A percentile compares a stretch with the other conserved stretches of the same genome.
Conservation (phyloP, 2,113 vertebrate species). For the Otus sunia region DNA sequence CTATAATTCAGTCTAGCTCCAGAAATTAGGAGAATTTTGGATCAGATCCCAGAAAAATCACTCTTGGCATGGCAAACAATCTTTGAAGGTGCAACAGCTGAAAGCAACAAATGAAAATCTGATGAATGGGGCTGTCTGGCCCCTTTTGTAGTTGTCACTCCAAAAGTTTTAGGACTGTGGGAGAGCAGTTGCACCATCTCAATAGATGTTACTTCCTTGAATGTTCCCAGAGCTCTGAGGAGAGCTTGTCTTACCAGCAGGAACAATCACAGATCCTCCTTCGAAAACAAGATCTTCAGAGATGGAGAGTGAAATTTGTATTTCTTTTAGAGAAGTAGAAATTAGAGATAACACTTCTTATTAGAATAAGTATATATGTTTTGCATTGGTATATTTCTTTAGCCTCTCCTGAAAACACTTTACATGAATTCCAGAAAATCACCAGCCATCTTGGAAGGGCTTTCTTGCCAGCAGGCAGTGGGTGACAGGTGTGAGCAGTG, state of each 20-base stretch:
- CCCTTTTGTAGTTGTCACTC: not conserved
- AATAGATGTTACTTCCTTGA: not conserved
- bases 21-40: not conserved
- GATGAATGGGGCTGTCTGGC: not conserved
- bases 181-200: not conserved
- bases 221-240: not conserved
- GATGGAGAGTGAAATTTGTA: not conserved
- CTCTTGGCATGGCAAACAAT: not conserved
- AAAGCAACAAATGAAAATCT: not conserved
- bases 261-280: not conserved
- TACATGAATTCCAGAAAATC: not conserved
- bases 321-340: not conserved
- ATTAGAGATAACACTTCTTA: not conserved
- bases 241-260: not conserved
- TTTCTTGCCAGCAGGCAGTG: not conserved
- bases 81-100: not conserved
- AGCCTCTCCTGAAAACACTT: not conserved
- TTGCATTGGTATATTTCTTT: not conserved
- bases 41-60: conserved; percentile 17
- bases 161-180: not conserved
- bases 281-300: not conserved
- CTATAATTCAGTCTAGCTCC: not conserved
- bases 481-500: accelerated
- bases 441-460: not conserved
- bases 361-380: not conserved